Evolutionary conservation across 1,140 invertebrate genomes (phyloP).

Genomic region (Wasmannia auropunctata): DNA sequence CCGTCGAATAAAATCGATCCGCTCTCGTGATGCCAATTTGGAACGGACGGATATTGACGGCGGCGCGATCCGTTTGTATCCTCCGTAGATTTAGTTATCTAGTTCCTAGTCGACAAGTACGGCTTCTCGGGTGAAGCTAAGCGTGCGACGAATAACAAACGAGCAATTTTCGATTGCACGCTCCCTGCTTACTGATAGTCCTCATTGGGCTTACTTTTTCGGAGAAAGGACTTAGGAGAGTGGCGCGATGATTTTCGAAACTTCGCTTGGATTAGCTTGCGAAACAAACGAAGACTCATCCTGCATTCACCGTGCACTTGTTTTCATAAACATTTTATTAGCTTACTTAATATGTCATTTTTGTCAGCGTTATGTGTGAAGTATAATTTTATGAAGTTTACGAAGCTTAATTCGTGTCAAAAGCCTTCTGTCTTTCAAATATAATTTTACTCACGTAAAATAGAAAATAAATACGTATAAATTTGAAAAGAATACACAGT

Average conservation of each 20-base stretch:
- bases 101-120: slow-evolving; percentile 26
- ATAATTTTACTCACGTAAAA: neutral
- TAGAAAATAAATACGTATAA: too few species aligned
- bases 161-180: slow-evolving; percentile 48
- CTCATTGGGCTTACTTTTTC: slow-evolving; percentile 27
- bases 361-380: neutral
- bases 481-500: neutral
- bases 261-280: neutral
- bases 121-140: slow-evolving; percentile 7
- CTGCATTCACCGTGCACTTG: neutral
- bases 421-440: neutral
- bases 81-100: slow-evolving; percentile 27
- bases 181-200: slow-evolving; percentile 36
- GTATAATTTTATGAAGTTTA: neutral
- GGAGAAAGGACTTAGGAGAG: slow-evolving; percentile 35
- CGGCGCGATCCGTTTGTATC: slow-evolving; percentile 4
- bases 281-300: slow-evolving; percentile 25
- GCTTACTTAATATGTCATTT: neutral
- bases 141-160: slow-evolving; percentile 44
- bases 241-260: slow-evolving; percentile 45
- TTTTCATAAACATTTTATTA: neutral
- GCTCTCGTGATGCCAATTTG: neutral
- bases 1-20: neutral
- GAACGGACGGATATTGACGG: neutral
- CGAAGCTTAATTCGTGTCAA: neutral